These are phyloP conservation scores for Sprattus sprattus DNA, from an alignment of 2,113 vertebrate species.

Conservation along the genomic window DNA sequence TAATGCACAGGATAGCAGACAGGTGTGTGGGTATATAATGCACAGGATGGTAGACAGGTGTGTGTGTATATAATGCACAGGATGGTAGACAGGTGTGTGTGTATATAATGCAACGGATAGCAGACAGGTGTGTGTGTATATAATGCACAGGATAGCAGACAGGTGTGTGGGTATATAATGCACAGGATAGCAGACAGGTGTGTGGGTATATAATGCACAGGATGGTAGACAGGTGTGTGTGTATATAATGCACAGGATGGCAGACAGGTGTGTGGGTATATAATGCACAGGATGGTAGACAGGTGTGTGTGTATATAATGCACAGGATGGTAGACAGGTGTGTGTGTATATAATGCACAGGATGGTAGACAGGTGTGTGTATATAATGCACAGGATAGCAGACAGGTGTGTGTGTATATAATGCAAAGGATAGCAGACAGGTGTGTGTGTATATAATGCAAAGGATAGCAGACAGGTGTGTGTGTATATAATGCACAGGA, in stretches of 20 bases:
- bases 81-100: neutral
- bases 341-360: neutral
- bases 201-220: neutral
- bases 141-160: neutral
- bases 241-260: neutral
- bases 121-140: neutral
- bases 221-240: neutral
- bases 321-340: neutral
- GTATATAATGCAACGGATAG: neutral
- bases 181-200: neutral
- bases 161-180: neutral
- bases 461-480: neutral
- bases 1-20: neutral
- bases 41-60: neutral
- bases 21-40: neutral
- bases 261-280: neutral
- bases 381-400: neutral
- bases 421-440: neutral
- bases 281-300: neutral
- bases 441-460: neutral
- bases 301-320: neutral
- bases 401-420: neutral
- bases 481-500: neutral
- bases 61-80: neutral
- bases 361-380: neutral